phyloP scores from a whole-genome alignment of 2,797 vertebrate genomes.

The Sebastes jordani region DNA sequence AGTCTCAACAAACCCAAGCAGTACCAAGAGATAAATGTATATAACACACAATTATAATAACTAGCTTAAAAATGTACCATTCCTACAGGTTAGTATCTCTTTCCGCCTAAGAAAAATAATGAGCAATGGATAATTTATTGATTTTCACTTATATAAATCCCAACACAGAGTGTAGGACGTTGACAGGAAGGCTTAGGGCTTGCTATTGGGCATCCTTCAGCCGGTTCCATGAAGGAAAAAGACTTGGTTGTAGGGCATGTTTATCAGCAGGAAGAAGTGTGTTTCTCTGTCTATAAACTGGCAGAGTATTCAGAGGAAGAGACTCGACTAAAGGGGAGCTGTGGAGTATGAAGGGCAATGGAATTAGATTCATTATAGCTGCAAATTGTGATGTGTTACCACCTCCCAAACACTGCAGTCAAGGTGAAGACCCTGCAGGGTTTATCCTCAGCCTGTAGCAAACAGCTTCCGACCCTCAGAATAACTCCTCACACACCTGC shows the following conservation, averaged over 20 bases:
- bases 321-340: conserved; percentile 17
- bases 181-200: background rate
- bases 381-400: conserved; percentile 47
- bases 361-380: conserved; percentile 53
- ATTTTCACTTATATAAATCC: background rate
- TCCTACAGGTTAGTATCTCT: background rate
- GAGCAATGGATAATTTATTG: background rate
- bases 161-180: background rate
- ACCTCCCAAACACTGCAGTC: conserved; percentile 21
- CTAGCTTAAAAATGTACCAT: background rate
- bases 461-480: background rate
- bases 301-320: conserved; percentile 28
- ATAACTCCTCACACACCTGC: background rate
- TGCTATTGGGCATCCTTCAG: background rate
- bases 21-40: background rate
- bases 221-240: conserved; percentile 12
- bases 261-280: conserved; percentile 25
- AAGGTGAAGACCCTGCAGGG: conserved; percentile 40
- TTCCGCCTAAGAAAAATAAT: background rate
- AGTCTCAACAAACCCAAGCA: too few species aligned
- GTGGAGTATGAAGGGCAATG: conserved; percentile 50
- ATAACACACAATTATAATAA: background rate
- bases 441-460: background rate
- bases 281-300: conserved; percentile 25
- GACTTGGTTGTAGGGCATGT: conserved; percentile 10